Conservation (phyloP, 1,140 invertebrate species). For the Leptoteleia sp. region DNA sequence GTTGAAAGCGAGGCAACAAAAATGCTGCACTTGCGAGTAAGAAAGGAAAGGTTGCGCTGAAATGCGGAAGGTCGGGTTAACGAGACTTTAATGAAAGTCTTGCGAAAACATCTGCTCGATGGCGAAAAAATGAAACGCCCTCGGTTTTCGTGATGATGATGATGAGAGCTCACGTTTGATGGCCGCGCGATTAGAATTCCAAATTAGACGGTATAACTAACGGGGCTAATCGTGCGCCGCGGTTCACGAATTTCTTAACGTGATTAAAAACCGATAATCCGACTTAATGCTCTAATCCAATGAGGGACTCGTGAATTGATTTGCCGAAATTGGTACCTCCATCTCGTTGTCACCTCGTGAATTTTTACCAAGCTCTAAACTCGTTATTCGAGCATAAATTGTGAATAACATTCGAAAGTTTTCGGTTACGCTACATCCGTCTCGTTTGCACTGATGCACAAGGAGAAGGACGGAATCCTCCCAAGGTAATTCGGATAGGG, state of each 20-base stretch:
- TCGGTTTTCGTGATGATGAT: constrained; percentile 35
- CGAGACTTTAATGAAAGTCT: constrained; percentile 71
- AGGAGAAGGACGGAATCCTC: too few relatives aligned
- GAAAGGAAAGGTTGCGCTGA: constrained; percentile 36
- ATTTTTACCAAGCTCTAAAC: constrained; percentile 12
- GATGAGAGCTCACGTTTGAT: constrained; percentile 18
- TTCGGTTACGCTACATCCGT: too few relatives aligned
- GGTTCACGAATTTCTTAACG: too few relatives aligned
- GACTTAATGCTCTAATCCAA: too few relatives aligned
- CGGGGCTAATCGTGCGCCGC: too few relatives aligned
- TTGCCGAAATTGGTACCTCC: too few relatives aligned
- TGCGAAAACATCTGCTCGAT: constrained; percentile 59
- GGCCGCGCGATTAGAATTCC: constrained; percentile 11
- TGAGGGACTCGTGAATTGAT: too few relatives aligned
- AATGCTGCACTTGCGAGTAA: constrained; percentile 18
- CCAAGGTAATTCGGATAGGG: too few relatives aligned
- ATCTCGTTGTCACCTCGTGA: constrained; percentile 3
- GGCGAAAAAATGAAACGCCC: constrained; percentile 28
- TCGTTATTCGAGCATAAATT: constrained; percentile 4
- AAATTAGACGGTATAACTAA: constrained; percentile 6
- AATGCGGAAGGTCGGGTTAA: constrained; percentile 61
- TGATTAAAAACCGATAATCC: too few relatives aligned
- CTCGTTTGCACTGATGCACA: too few relatives aligned
- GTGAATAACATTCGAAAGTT: too few relatives aligned
- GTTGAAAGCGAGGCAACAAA: constrained; percentile 25